Evolutionary conservation across 2,888 invertebrate genomes (phyloP).

Genomic region (Anodontia alba): DNA sequence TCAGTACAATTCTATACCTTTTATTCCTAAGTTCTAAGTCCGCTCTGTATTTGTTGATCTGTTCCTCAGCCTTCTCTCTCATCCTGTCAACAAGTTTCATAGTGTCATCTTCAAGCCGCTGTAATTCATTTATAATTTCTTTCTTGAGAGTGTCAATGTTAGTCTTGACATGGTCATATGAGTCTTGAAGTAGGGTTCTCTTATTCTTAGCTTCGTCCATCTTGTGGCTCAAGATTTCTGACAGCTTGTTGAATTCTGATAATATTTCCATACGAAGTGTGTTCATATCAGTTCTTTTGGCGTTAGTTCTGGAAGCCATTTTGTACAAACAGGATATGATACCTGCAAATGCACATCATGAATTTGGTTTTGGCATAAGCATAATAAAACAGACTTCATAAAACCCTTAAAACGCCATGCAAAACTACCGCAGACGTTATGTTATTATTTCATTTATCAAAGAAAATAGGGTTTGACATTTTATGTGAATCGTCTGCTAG

Average conservation of each 20-base stretch:
- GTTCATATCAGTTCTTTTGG: slow-evolving; percentile 3
- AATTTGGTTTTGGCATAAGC: no score
- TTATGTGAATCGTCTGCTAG: no score
- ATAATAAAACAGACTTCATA: no score
- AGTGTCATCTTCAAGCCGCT: background rate
- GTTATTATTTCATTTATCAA: no score
- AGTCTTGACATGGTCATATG: background rate
- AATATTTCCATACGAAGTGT: background rate
- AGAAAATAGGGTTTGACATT: no score
- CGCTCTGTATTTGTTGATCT: background rate
- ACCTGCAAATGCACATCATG: no score
- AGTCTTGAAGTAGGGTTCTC: background rate
- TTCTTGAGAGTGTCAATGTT: background rate
- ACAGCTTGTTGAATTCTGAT: background rate
- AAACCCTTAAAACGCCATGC: no score
- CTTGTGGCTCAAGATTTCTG: background rate
- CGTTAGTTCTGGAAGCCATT: background rate
- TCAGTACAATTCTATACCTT: background rate
- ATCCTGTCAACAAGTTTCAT: background rate
- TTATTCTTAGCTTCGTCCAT: background rate
- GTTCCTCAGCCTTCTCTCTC: background rate
- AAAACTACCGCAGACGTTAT: no score
- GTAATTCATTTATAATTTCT: background rate
- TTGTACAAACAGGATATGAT: background rate
- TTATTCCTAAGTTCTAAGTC: background rate